Percentiles rank a stretch among this genome's conserved stretches.
These are phyloP conservation scores for Vulpes lagopus DNA, from an alignment of 2,113 vertebrate species.

Conservation along the genomic window DNA sequence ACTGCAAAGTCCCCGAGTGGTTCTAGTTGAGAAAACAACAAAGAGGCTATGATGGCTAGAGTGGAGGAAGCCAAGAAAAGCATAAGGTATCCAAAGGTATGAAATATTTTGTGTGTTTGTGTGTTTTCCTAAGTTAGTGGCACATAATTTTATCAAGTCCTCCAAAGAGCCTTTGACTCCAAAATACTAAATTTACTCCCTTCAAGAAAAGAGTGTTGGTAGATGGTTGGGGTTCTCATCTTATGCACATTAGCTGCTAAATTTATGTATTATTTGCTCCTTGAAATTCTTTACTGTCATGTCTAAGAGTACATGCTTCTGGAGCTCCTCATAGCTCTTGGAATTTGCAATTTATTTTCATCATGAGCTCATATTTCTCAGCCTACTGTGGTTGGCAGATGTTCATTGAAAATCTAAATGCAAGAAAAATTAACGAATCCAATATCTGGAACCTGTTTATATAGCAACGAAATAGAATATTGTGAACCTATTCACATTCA, in stretches of 20 bases:
- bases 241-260: neutral
- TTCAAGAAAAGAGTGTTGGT: neutral
- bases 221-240: neutral
- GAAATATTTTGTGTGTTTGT: neutral
- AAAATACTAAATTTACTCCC: neutral
- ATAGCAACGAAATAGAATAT: constrained; percentile 20
- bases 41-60: neutral
- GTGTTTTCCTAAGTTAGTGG: neutral
- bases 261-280: neutral
- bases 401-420: neutral
- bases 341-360: neutral
- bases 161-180: neutral
- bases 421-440: neutral
- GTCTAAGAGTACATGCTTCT: neutral
- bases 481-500: too few relatives aligned
- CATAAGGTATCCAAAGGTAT: neutral
- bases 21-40: neutral
- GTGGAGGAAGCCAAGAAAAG: neutral
- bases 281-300: constrained; percentile 1
- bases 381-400: neutral
- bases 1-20: neutral
- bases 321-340: neutral
- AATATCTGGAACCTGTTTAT: neutral
- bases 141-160: neutral
- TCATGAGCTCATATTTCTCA: constrained; percentile 8